Base-by-base conservation (phyloP, 35 echinoderm and acorn worm species). In the Anneissia japonica region DNA sequence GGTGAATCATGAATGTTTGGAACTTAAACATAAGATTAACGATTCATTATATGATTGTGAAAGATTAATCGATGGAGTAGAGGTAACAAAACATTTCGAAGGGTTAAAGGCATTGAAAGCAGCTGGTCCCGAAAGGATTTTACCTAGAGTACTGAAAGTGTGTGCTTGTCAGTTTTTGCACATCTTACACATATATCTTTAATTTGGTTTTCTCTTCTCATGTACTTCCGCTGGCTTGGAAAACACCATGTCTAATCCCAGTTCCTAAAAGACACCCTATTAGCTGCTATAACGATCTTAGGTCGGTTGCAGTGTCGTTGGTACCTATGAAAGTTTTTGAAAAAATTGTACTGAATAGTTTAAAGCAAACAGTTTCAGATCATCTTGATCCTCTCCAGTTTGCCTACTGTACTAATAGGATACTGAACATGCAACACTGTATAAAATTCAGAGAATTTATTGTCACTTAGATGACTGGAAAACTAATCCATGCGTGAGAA, bases 211-310 rank as follows among this genome's bases (percentile, higher is more conserved):
- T 86, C 35, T 77, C 13, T 33, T 21, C 30, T 5, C 39, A 23
- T 6, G 11, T 10, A 21, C 7, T 88, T 10, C 86, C 77, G 19
- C 0, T 1, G 7, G 28, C 82, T 37, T 83, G 79, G 73, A 76
- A 83, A 43, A 40, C 74, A 26, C 83, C 87, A 36, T 83, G 87
- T 17, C 82, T 83, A 4, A 76, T 75, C 33, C 90, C 90, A 39
- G 78, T 91, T 1, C 46, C 84, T 28, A 91, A 87, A 73, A 73
- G 38, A 29, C 30, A 38, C 23, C 45, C 36, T 36, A 89, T 93
- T 72, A 51, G 76, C 29, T 93, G 91, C 39, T 79, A 88, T 81
- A 88, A 93, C 84, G 91, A 88, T 75, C 32, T 93, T 23, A 78
- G 83, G 39, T 83, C 91, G 45, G 73, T 93, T 41, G 91, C 82